Base-by-base conservation (phyloP, 2,888 invertebrate species). In the Lycia hirtaria region DNA sequence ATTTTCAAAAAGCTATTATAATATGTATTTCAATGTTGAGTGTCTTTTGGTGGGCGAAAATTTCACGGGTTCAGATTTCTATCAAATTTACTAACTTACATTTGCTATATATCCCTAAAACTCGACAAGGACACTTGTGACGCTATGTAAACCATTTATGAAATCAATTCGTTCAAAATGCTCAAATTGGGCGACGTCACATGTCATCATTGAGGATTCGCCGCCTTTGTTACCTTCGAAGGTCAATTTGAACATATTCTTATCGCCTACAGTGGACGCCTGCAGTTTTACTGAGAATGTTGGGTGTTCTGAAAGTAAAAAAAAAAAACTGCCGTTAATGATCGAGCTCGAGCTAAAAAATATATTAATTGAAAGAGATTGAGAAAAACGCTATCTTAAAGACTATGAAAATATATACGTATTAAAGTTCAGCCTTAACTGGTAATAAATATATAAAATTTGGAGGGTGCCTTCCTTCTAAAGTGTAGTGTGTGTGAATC, bases 151-250 rank as follows among this genome's bases (percentile, higher is more conserved):
- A 4, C 76, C 75, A 43, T 67, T 52, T 48, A 60, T 64, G 6
- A 76, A 64, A 2, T 65, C 49, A 6, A 76, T 69, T 5, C 40
- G 30, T 10, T 50, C 51, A 33, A 71, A 62, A 40, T 69, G 58
- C 4, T 66, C 24, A 14, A 72, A 65, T 49, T 2, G 55, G 28
- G 7, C 65, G 38, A 26, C 6, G 24, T 33, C 1, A 15, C 62
- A 62, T n/a, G 24, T 28, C 10, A 44, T n/a, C 6, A 10, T 4
- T 1, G 17, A 1, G 4, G 38, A 17, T 9, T 5, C 32, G 3
- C 58, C 66, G 4, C 9, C 22, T 4, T 44, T 43, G 19, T 53
- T 40, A 24, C 48, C 57, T 43, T 32, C 28, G 22, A 75, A 67
- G 14, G 15, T 19, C 20, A 76, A 32, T 9, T 38, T 48, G 10